Percentiles rank a stretch among this genome's conserved stretches.
These are phyloP conservation scores for Pseudorasbora parva DNA, from an alignment of 2,113 vertebrate genomes.

Conservation along the genomic window DNA sequence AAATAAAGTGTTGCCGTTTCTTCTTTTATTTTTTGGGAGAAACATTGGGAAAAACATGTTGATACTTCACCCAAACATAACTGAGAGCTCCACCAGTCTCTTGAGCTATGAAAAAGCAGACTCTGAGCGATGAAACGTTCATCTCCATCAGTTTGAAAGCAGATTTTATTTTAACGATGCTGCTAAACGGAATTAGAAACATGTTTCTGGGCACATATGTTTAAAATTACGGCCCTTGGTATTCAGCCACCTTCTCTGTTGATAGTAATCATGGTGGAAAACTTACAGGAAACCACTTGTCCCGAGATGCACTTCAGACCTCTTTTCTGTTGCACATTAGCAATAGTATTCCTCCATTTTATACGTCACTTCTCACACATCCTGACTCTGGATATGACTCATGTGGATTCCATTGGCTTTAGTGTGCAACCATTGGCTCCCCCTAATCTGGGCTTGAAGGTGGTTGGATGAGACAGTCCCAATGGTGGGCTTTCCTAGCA, in stretches of 20 bases:
- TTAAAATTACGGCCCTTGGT: constrained; percentile 17
- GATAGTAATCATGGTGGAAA: constrained; percentile 31
- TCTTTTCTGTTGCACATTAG: constrained; percentile 15
- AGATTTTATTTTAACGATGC: background rate
- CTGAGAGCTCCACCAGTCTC: background rate
- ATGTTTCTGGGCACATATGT: constrained; percentile 10
- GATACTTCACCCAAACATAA: background rate
- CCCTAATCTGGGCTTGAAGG: background rate
- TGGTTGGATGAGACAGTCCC: constrained; percentile 21
- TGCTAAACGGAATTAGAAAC: constrained; percentile 1
- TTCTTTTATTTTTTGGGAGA: background rate
- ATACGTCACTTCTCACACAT: constrained; percentile 34
- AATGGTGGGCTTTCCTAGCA: constrained; percentile 56
- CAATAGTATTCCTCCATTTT: constrained; percentile 15
- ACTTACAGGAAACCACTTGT: constrained; percentile 42
- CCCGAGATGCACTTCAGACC: constrained; percentile 24
- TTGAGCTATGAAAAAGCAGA: background rate
- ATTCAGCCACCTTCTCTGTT: background rate
- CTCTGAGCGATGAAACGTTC: background rate
- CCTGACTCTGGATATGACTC: constrained; percentile 42
- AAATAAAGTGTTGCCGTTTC: no score
- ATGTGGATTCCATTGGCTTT: constrained; percentile 35
- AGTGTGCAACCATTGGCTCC: constrained; percentile 17
- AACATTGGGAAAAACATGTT: background rate
- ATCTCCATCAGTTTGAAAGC: background rate